Evolutionary conservation across 2,888 invertebrate genomes (phyloP).

Genomic region (Heliconius aoede): DNA sequence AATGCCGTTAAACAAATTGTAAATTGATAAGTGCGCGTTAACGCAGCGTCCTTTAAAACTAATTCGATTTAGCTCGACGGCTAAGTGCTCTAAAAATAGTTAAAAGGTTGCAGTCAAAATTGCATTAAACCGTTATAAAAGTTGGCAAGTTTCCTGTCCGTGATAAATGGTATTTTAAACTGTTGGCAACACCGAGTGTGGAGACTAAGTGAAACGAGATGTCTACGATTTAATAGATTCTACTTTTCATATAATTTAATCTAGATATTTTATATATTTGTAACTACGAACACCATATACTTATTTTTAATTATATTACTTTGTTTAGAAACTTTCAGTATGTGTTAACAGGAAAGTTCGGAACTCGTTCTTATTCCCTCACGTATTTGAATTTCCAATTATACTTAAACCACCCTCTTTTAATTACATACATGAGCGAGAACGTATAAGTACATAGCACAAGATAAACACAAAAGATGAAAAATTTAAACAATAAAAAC

Average conservation of each 20-base stretch:
- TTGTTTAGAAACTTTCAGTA: constrained; percentile 17
- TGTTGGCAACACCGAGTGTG: constrained; percentile 68
- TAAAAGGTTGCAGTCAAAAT: constrained; percentile 72
- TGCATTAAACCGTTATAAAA: constrained; percentile 70
- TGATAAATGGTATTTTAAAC: constrained; percentile 78
- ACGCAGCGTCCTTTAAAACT: constrained; percentile 47
- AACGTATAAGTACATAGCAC: constrained; percentile 43
- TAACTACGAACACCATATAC: not conserved
- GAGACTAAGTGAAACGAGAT: constrained; percentile 53
- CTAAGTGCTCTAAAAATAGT: constrained; percentile 60
- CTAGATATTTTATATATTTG: not conserved
- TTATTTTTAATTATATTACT: constrained; percentile 1
- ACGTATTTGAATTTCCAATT: constrained; percentile 42
- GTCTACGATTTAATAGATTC: constrained; percentile 45
- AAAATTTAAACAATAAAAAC: constrained; percentile 66
- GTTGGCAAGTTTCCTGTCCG: constrained; percentile 60
- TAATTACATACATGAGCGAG: constrained; percentile 43
- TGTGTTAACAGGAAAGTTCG: constrained; percentile 16
- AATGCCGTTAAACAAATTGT: constrained; percentile 28
- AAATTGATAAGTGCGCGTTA: constrained; percentile 35
- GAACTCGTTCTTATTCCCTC: constrained; percentile 37
- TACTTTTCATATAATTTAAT: constrained; percentile 14
- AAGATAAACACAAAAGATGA: constrained; percentile 56
- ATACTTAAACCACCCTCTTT: constrained; percentile 38
- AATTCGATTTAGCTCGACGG: constrained; percentile 63